phyloP scores from a whole-genome alignment of 2,888 invertebrate genomes.

The Therioaphis trifolii region DNA sequence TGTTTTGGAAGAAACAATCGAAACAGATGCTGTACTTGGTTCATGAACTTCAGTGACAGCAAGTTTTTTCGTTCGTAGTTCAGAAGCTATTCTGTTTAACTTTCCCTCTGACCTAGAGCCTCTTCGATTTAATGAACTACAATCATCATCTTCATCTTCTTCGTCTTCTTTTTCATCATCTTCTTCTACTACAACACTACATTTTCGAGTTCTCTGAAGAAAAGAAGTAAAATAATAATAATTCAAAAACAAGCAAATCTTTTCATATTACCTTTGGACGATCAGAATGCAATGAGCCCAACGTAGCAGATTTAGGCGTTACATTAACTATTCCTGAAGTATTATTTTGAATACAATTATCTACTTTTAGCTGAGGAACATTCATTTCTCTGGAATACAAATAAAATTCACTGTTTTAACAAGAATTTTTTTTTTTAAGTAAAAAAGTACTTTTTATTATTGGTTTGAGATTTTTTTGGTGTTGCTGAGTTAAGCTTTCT shows the following conservation, averaged over 20 bases:
- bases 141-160: slow-evolving; percentile 71
- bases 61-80: slow-evolving; percentile 65
- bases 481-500: slow-evolving; percentile 82
- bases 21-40: slow-evolving; percentile 65
- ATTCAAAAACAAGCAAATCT: neutral
- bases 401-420: neutral
- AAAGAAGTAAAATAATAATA: slow-evolving; percentile 74
- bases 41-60: slow-evolving; percentile 66
- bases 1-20: slow-evolving; percentile 70
- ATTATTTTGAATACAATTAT: slow-evolving; percentile 37
- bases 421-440: neutral
- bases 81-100: slow-evolving; percentile 77
- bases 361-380: slow-evolving; percentile 48
- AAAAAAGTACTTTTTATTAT: slow-evolving; percentile 41
- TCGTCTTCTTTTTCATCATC: slow-evolving; percentile 86
- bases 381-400: slow-evolving; percentile 7
- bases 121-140: slow-evolving; percentile 74
- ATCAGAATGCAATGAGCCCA: slow-evolving; percentile 51
- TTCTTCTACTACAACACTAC: slow-evolving; percentile 92
- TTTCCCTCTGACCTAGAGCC: slow-evolving; percentile 86
- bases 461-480: slow-evolving; percentile 56
- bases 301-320: slow-evolving; percentile 44
- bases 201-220: slow-evolving; percentile 81
- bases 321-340: neutral
- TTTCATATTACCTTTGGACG: slow-evolving; percentile 44